Evolutionary conservation across 2,113 vertebrate species (phyloP).

Genomic region (Dromas ardeola): DNA sequence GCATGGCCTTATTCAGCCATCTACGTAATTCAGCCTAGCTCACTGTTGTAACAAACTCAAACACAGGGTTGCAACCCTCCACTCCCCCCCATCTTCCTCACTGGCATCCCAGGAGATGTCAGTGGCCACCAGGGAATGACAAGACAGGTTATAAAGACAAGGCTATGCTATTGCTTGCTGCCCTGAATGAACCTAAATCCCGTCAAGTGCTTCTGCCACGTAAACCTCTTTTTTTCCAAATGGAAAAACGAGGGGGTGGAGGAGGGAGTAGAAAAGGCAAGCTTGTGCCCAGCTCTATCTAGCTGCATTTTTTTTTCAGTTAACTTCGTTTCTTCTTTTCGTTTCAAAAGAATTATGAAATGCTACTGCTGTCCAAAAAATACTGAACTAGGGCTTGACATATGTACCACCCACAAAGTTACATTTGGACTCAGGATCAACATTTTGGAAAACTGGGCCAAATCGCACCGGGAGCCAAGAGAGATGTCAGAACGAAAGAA

Average conservation of each 20-base stretch:
- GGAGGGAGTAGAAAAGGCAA: neutral
- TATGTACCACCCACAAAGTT: constrained; percentile 60
- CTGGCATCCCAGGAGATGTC: neutral
- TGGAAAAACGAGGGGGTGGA: neutral
- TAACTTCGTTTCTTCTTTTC: neutral
- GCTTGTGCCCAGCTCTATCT: constrained; percentile 2
- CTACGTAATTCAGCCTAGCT: neutral
- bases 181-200: neutral
- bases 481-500: constrained; percentile 59
- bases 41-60: neutral
- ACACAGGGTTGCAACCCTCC: neutral
- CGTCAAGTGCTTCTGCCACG: constrained; percentile 9
- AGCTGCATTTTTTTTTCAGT: constrained; percentile 7
- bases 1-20: neutral
- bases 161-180: neutral
- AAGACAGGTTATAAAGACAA: neutral
- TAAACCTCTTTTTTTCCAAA: constrained; percentile 45
- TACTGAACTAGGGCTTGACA: constrained; percentile 41
- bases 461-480: constrained; percentile 40
- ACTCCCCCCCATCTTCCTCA: neutral
- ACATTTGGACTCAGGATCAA: constrained; percentile 61
- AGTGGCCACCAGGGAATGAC: neutral
- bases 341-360: constrained; percentile 49
- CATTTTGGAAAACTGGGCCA: constrained; percentile 35
- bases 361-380: constrained; percentile 50